Evolutionary conservation across 2,888 invertebrate species (phyloP).

Genomic region (Lomographa bimaculata): DNA sequence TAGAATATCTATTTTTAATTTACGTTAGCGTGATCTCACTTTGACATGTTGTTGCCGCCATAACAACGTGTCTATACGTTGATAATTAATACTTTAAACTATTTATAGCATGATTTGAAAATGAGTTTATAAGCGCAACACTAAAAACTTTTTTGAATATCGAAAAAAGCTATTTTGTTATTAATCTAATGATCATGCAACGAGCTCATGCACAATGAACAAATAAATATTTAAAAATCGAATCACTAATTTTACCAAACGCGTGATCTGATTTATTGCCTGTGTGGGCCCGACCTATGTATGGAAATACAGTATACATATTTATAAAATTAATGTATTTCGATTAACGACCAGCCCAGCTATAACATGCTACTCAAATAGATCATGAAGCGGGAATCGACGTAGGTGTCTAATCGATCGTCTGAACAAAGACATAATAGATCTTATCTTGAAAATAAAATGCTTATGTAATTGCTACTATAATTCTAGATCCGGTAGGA

Average conservation of each 20-base stretch:
- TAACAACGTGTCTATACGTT: no score
- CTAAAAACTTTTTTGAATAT: no score
- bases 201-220: constrained; percentile 3
- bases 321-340: constrained; percentile 17
- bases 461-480: constrained; percentile 20
- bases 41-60: constrained; percentile 2
- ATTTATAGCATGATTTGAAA: no score
- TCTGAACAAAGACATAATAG: constrained; percentile 18
- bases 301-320: constrained; percentile 17
- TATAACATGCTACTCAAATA: constrained; percentile 21
- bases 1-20: constrained; percentile 18
- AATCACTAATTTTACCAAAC: constrained; percentile 13
- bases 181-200: constrained; percentile 1
- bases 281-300: constrained; percentile 10
- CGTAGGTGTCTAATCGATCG: constrained; percentile 22
- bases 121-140: no score
- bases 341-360: constrained; percentile 14
- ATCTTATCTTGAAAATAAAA: constrained; percentile 17
- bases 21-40: constrained; percentile 6
- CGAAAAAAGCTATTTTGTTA: no score
- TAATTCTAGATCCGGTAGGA: constrained; percentile 22
- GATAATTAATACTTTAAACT: no score
- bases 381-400: constrained; percentile 21
- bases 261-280: constrained; percentile 12
- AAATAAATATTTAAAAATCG: constrained; percentile 16